Percentiles rank a stretch among this genome's conserved stretches.
These are phyloP conservation scores for Pseudonaja textilis DNA, from an alignment of 2,113 vertebrate genomes.

Conservation along the genomic window DNA sequence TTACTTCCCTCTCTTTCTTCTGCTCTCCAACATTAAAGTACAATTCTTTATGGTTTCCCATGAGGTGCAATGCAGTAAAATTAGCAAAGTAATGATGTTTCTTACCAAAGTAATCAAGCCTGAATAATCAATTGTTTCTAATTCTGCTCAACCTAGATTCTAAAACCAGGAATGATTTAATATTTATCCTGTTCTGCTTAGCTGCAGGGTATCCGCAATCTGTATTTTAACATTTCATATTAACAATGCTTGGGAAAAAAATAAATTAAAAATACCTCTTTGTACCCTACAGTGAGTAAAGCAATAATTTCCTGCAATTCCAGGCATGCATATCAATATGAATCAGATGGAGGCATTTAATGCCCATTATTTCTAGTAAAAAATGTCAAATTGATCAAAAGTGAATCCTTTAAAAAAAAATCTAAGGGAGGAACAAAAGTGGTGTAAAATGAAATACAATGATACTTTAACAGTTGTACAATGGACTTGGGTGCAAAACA, in stretches of 20 bases:
- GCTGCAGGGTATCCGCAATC: not conserved
- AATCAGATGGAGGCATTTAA: not conserved
- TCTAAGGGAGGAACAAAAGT: not conserved
- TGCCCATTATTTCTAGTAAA: constrained; percentile 21
- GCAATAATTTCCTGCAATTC: constrained; percentile 9
- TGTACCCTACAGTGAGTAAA: not conserved
- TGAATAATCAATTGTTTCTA: not conserved
- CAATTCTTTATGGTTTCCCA: not conserved
- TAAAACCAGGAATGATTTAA: constrained; percentile 1
- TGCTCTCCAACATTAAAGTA: not conserved
- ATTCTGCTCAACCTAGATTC: not conserved
- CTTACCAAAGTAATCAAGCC: not conserved
- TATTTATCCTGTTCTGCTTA: constrained; percentile 6
- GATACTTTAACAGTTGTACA: not conserved
- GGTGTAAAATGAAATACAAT: not conserved
- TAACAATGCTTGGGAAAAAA: not conserved
- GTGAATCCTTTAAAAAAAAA: not conserved
- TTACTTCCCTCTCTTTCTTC: not conserved
- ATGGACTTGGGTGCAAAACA: not conserved
- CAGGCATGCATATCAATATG: not conserved
- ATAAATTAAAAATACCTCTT: not conserved
- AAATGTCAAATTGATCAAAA: constrained; percentile 26
- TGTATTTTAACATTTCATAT: constrained; percentile 8
- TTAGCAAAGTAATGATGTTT: not conserved
- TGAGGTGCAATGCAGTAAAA: not conserved